A percentile compares a stretch with the other conserved stretches of the same genome.
These are phyloP conservation scores for Labeo catla DNA, from an alignment of 2,113 vertebrate species.

Conservation along the genomic window DNA sequence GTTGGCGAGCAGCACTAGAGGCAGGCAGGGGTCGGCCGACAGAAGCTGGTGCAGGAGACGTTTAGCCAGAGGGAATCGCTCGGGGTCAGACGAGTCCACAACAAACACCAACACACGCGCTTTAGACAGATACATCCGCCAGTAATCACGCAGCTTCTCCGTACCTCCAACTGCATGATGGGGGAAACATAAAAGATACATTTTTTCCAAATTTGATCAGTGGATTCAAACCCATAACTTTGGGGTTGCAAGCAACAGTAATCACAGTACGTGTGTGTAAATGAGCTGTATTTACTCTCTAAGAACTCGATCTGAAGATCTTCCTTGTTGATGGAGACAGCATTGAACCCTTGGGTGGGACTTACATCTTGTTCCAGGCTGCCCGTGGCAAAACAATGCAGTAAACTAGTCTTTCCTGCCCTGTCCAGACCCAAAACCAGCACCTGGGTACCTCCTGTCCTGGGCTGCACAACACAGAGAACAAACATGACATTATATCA, in stretches of 20 bases:
- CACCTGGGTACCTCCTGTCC: conserved; percentile 76
- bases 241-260: neutral
- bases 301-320: conserved; percentile 85
- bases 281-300: conserved; percentile 80
- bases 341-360: conserved; percentile 87
- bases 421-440: conserved; percentile 92
- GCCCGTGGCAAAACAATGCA: conserved; percentile 82
- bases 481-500: neutral
- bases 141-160: conserved; percentile 83
- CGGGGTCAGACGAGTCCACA: conserved; percentile 84
- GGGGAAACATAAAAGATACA: neutral
- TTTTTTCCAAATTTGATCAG: neutral
- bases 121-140: conserved; percentile 83
- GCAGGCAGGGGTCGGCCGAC: conserved; percentile 76
- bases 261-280: neutral
- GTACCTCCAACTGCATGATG: conserved; percentile 84
- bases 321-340: conserved; percentile 82
- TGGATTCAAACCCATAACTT: neutral
- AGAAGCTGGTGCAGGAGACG: conserved; percentile 84
- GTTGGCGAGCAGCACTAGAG: conserved; percentile 91
- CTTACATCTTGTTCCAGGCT: conserved; percentile 74
- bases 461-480: conserved; percentile 64
- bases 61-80: conserved; percentile 83
- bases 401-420: conserved; percentile 91
- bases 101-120: conserved; percentile 88